Percentiles rank a stretch among this genome's conserved stretches.
phyloP scores from a whole-genome alignment of 1,140 invertebrate species.

The Metopolophium dirhodum region DNA sequence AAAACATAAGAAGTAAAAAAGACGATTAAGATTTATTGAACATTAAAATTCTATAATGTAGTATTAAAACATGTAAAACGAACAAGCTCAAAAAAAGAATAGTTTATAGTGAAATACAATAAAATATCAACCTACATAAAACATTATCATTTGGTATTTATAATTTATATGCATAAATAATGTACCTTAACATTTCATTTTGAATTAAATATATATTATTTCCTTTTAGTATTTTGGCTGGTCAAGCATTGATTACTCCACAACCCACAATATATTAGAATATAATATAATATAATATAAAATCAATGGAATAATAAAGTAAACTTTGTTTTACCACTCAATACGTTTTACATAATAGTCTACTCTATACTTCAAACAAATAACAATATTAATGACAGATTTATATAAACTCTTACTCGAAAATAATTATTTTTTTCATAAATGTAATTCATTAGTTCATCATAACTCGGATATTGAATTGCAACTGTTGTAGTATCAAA shows the following conservation, averaged over 20 bases:
- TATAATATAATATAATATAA: not conserved
- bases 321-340: not conserved
- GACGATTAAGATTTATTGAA: not conserved
- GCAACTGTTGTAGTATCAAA: not conserved
- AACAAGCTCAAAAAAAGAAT: not conserved
- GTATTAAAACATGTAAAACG: not conserved
- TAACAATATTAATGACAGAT: not conserved
- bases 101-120: not conserved
- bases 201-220: not conserved
- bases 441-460: not conserved
- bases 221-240: not conserved
- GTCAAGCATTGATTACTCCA: not conserved
- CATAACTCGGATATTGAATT: not conserved
- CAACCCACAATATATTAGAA: too few relatives aligned
- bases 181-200: not conserved
- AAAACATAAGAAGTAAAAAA: not conserved
- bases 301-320: not conserved
- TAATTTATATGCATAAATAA: not conserved
- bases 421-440: not conserved
- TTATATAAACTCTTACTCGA: not conserved
- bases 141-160: not conserved
- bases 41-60: not conserved
- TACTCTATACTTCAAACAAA: not conserved
- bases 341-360: not conserved
- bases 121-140: not conserved